A percentile compares a stretch with the other conserved stretches of the same genome.
Conservation (phyloP, 1,140 invertebrate genomes). For the Zaprionus camerounensis region DNA sequence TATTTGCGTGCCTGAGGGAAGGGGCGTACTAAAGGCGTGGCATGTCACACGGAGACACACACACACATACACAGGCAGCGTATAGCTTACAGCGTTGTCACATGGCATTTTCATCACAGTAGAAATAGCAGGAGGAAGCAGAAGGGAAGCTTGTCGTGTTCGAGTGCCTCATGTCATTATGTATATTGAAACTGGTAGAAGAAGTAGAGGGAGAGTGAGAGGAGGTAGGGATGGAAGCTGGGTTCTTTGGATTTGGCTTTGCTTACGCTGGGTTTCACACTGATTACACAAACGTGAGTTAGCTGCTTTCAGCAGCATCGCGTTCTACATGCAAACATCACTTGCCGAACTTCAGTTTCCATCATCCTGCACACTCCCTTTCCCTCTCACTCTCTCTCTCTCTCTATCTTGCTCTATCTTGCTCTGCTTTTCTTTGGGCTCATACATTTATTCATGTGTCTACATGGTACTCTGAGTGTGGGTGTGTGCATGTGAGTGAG, state of each 20-base stretch:
- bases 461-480: slow-evolving; percentile 1
- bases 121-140: background rate
- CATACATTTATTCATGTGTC: slow-evolving; percentile 75
- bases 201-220: background rate
- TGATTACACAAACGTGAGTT: slow-evolving; percentile 82
- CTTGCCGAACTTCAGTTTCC: slow-evolving; percentile 24
- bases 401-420: background rate
- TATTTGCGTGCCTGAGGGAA: slow-evolving; percentile 57
- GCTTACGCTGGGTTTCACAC: slow-evolving; percentile 69
- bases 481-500: slow-evolving; percentile 5
- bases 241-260: slow-evolving; percentile 42
- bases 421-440: slow-evolving; percentile 16
- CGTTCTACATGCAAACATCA: slow-evolving; percentile 79
- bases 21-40: slow-evolving; percentile 10
- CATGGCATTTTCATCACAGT: slow-evolving; percentile 73
- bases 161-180: slow-evolving; percentile 68
- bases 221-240: background rate
- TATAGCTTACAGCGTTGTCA: slow-evolving; percentile 78
- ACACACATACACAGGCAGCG: slow-evolving; percentile 5
- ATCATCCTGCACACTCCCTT: background rate
- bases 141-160: slow-evolving; percentile 25
- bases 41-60: slow-evolving; percentile 16
- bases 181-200: slow-evolving; percentile 63
- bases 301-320: slow-evolving; percentile 76
- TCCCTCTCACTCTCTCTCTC: background rate